These are phyloP conservation scores for Camelus bactrianus DNA, from an alignment of 2,113 vertebrate species.

Conservation along the genomic window DNA sequence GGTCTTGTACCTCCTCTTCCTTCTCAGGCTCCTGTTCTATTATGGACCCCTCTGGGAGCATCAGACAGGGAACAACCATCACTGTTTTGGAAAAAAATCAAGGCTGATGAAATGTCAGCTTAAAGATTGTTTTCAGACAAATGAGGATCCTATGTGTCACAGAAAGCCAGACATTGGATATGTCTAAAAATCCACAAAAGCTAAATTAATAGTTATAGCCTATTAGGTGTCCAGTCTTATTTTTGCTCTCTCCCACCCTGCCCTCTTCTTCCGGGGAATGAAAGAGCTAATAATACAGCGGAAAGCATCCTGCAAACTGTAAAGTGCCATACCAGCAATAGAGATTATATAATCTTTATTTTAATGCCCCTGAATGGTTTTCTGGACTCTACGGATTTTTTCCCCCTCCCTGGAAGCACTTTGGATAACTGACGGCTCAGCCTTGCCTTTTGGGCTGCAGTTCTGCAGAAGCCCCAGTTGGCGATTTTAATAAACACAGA, in stretches of 20 bases:
- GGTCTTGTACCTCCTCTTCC: slow-evolving; percentile 38
- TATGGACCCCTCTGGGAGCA: background rate
- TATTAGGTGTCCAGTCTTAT: slow-evolving; percentile 24
- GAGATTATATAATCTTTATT: slow-evolving; percentile 42
- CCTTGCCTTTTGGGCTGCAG: slow-evolving; percentile 13
- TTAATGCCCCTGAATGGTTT: background rate
- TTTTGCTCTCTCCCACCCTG: background rate
- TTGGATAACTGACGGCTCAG: background rate
- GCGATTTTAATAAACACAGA: slow-evolving; percentile 57
- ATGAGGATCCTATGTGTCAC: slow-evolving; percentile 35
- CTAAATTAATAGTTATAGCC: slow-evolving; percentile 6
- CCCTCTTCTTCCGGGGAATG: background rate
- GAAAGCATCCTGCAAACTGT: slow-evolving; percentile 38
- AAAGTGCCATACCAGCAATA: slow-evolving; percentile 34
- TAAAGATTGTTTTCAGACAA: slow-evolving; percentile 63
- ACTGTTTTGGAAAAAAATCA: slow-evolving; percentile 51
- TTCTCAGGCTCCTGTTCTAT: slow-evolving; percentile 43
- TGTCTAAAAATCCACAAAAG: background rate
- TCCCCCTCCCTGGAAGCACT: background rate
- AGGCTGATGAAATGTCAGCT: slow-evolving; percentile 44
- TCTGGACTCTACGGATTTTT: slow-evolving; percentile 9
- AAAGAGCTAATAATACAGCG: slow-evolving; percentile 45
- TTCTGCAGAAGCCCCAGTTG: background rate
- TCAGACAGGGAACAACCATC: slow-evolving; percentile 4
- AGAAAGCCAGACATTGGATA: slow-evolving; percentile 41